Evolutionary conservation across 2,888 invertebrate genomes (phyloP).

Genomic region (Dryocosmus kuriphilus): DNA sequence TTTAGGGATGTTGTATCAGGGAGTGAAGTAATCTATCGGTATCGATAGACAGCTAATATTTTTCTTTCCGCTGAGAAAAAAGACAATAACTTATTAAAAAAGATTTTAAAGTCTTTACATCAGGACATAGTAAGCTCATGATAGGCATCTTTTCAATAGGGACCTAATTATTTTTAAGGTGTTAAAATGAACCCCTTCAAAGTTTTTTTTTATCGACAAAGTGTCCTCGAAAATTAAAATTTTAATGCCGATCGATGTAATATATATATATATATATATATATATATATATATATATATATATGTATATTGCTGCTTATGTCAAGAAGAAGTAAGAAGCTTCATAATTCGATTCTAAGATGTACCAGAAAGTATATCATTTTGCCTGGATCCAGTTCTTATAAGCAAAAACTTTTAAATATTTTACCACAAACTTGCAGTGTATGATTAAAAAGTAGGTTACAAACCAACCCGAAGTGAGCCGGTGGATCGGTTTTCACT

Average conservation of each 20-base stretch:
- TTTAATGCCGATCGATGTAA: slow-evolving; percentile 3
- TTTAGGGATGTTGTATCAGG: too few relatives aligned
- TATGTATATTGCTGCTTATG: too few relatives aligned
- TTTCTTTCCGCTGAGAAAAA: too few relatives aligned
- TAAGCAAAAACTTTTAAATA: background rate
- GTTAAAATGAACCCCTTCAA: background rate
- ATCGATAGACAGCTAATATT: too few relatives aligned
- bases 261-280: too few relatives aligned
- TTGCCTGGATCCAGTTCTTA: background rate
- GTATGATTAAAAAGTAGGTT: slow-evolving; percentile 1
- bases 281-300: too few relatives aligned
- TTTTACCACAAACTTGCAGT: background rate
- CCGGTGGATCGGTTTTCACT: slow-evolving; percentile 14
- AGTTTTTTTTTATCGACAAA: slow-evolving; percentile 23
- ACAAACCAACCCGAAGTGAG: slow-evolving; percentile 3
- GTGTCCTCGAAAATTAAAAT: background rate
- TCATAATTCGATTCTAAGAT: background rate
- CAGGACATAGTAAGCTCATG: background rate
- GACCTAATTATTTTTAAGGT: slow-evolving; percentile 8
- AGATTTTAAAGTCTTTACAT: too few relatives aligned
- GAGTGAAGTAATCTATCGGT: too few relatives aligned
- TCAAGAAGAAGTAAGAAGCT: background rate
- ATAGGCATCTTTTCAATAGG: background rate
- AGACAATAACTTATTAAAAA: too few relatives aligned
- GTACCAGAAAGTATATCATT: slow-evolving; percentile 7